Conservation (phyloP, 2,888 invertebrate genomes). For the Furcula furcula region DNA sequence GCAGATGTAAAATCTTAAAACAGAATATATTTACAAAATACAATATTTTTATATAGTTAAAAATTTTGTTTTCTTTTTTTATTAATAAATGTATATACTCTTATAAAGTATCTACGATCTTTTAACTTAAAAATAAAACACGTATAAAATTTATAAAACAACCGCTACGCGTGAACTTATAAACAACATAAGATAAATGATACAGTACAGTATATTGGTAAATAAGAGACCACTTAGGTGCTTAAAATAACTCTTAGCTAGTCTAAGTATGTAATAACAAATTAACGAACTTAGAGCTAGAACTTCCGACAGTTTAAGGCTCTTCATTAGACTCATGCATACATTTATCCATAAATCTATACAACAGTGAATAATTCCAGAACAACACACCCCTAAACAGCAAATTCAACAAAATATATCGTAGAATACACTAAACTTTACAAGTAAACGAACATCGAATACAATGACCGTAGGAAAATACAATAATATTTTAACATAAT, state of each 20-base stretch:
- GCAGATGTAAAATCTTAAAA: conserved; percentile 78
- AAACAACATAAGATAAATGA: conserved; percentile 38
- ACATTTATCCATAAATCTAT: conserved; percentile 55
- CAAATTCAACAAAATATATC: conserved; percentile 64
- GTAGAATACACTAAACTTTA: conserved; percentile 57
- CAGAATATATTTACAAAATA: conserved; percentile 76
- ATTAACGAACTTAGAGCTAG: conserved; percentile 64
- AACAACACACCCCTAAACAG: conserved; percentile 64
- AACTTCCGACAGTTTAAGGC: conserved; percentile 65
- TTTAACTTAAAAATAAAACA: conserved; percentile 51
- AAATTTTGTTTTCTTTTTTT: conserved; percentile 53
- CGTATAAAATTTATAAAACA: conserved; percentile 46
- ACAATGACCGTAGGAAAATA: conserved; percentile 43
- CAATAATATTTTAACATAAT: conserved; percentile 22
- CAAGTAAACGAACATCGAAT: conserved; percentile 48
- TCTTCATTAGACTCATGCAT: conserved; percentile 62
- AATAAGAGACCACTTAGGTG: conserved; percentile 45
- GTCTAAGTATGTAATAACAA: conserved; percentile 58
- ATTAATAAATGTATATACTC: conserved; percentile 60
- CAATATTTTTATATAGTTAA: conserved; percentile 57
- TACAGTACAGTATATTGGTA: conserved; percentile 53
- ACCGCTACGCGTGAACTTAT: conserved; percentile 33
- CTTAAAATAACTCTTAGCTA: conserved; percentile 51
- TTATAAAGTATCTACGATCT: conserved; percentile 67
- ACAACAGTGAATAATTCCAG: conserved; percentile 76